Conservation (phyloP, 2,113 vertebrate genomes). For the Gambusia affinis region DNA sequence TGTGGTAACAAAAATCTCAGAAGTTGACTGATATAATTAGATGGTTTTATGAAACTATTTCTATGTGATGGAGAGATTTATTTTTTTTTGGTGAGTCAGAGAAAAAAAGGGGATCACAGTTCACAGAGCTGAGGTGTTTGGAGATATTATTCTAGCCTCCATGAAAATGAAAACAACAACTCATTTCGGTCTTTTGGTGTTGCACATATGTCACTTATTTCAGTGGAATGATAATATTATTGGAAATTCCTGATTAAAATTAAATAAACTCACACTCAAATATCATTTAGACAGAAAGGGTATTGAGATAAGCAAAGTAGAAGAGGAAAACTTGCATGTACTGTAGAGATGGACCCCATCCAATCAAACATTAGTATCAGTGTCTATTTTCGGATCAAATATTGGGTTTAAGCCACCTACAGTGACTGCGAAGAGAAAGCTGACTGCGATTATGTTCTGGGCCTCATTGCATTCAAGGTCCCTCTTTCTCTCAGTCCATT, state of each 20-base stretch:
- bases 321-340: background rate
- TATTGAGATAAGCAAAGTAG: background rate
- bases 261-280: background rate
- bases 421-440: background rate
- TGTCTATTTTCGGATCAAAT: background rate
- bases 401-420: too few species aligned
- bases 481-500: background rate
- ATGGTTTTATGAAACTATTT: background rate
- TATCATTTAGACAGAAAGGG: background rate
- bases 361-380: background rate
- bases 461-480: background rate
- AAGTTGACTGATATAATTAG: slow-evolving; percentile 21
- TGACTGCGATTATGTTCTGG: background rate
- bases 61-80: background rate
- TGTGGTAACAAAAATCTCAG: slow-evolving; percentile 6
- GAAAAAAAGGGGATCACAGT: background rate
- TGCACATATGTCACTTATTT: background rate
- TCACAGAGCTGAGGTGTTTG: background rate
- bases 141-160: background rate
- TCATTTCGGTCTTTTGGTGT: background rate
- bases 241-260: background rate
- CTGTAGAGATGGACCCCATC: background rate
- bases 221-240: background rate
- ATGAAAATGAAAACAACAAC: background rate
- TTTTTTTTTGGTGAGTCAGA: slow-evolving; percentile 14